Percentiles rank a stretch among this genome's conserved stretches.
Evolutionary conservation across 2,888 invertebrate genomes (phyloP).

Genomic region (Ceraclea dissimilis): DNA sequence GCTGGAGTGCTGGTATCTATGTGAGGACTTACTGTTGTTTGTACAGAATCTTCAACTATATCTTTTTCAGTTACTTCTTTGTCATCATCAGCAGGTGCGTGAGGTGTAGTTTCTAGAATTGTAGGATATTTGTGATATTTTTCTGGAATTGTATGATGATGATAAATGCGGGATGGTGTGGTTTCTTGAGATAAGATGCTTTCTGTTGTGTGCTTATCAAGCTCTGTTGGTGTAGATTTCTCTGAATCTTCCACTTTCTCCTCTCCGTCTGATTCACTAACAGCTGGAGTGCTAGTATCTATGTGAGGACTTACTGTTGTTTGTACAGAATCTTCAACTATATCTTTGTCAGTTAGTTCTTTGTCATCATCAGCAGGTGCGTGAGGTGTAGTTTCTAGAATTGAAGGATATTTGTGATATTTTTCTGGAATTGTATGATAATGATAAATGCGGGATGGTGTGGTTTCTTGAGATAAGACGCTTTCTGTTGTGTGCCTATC

Average conservation of each 20-base stretch:
- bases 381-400: background rate
- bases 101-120: background rate
- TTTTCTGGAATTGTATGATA: too few relatives aligned
- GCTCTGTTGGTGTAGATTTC: too few relatives aligned
- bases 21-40: background rate
- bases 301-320: background rate
- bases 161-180: too few relatives aligned
- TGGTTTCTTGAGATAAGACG: background rate
- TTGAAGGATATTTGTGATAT: background rate
- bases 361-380: background rate
- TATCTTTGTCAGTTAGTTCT: slow-evolving; percentile 10
- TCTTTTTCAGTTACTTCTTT: background rate
- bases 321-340: background rate
- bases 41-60: background rate
- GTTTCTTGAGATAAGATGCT: too few relatives aligned
- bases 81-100: background rate
- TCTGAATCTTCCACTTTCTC: too few relatives aligned
- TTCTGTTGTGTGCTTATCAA: background rate
- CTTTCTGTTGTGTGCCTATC: background rate
- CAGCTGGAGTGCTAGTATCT: too few relatives aligned
- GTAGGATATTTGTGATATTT: background rate
- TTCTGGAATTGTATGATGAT: too few relatives aligned
- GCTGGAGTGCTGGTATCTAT: too few relatives aligned
- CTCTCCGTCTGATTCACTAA: too few relatives aligned
- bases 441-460: too few relatives aligned